phyloP scores from a whole-genome alignment of 2,888 invertebrate genomes.

The Iphiclides podalirius region DNA sequence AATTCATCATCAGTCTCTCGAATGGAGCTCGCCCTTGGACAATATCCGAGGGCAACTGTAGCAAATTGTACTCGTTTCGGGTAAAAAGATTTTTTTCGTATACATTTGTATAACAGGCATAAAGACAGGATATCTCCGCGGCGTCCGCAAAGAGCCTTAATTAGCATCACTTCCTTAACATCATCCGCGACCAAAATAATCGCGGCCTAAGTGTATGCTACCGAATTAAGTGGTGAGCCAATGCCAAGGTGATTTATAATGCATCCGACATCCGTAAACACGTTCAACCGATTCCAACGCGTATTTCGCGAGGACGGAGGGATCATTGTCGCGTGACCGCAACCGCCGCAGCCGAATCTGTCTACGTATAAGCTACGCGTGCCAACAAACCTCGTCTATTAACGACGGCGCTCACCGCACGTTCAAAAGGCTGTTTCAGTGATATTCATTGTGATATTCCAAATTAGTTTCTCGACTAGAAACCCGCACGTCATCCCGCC shows the following conservation, averaged over 20 bases:
- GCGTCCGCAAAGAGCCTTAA: conserved; percentile 63
- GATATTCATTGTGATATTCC: conserved; percentile 75
- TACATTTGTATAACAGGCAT: conserved; percentile 31
- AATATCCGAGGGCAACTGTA: conserved; percentile 73
- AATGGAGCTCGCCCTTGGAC: conserved; percentile 72
- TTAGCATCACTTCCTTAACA: conserved; percentile 58
- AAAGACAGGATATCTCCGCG: conserved; percentile 75
- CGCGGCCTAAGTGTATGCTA: conserved; percentile 26
- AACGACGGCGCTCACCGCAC: conserved; percentile 58
- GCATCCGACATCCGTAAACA: conserved; percentile 19
- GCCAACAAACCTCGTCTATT: conserved; percentile 59
- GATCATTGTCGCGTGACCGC: conserved; percentile 13
- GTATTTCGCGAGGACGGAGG: conserved; percentile 8
- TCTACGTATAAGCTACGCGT: conserved; percentile 38
- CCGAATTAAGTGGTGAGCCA: conserved; percentile 21
- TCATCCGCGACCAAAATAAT: conserved; percentile 36
- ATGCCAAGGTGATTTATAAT: conserved; percentile 23
- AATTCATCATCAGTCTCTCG: conserved; percentile 47
- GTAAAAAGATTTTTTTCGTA: conserved; percentile 49
- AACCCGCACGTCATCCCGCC: conserved; percentile 72
- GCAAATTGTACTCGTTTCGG: conserved; percentile 59
- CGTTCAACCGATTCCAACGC: conserved; percentile 11
- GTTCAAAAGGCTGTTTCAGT: conserved; percentile 71
- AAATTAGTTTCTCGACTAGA: conserved; percentile 75
- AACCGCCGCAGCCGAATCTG: conserved; percentile 6